Evolutionary conservation across 2,113 vertebrate species (phyloP), one percentile per base, ranked within the genome.

Genomic region (Eonycteris spelaea): DNA sequence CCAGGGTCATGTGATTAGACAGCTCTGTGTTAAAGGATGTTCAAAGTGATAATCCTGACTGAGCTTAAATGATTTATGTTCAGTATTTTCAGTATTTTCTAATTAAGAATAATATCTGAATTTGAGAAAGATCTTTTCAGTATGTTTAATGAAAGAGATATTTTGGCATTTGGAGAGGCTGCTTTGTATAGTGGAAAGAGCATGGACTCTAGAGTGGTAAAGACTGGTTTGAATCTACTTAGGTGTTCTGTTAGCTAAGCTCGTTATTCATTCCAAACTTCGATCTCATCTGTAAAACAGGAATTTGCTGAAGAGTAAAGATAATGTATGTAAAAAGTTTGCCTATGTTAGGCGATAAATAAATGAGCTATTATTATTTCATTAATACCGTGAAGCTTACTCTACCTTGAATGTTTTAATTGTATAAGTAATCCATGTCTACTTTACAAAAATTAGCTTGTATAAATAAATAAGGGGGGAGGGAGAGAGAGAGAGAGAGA

Each of bases 31-130:
- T 91, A 68, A 57, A 87, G 53, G 43, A 51, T 57, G 13, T 78
- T 93, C 53, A 80, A 82, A 86, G 40, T 57, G 10, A 77, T 74
- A 88, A 59, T 40, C 43, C 55, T 86, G 48, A 90, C 73, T 82
- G 14, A 94, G 91, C 21, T 63, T 70, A 48, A 95, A 33, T 95
- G 71, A 90, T 55, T 84, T 88, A 68, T 57, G 6, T 87, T 91
- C 16, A 61, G 9, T 57, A 87, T 95, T 86, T 87, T 91, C 16
- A 61, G 9, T 57, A 87, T 95, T 86, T 96, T 63, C 65, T 90
- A 48, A 48, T 73, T 82, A 82, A 82, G 59, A 82, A 75, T 59
- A 73, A 77, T 77, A 71, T 14, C 16, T 94, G 61, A 71, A 48
- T 87, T 79, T 83, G 86, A 71, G 55, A 90, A 93, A 86, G 30